These are phyloP conservation scores for Cirrhinus mrigala DNA, from an alignment of 2,797 vertebrate species.

Conservation along the genomic window DNA sequence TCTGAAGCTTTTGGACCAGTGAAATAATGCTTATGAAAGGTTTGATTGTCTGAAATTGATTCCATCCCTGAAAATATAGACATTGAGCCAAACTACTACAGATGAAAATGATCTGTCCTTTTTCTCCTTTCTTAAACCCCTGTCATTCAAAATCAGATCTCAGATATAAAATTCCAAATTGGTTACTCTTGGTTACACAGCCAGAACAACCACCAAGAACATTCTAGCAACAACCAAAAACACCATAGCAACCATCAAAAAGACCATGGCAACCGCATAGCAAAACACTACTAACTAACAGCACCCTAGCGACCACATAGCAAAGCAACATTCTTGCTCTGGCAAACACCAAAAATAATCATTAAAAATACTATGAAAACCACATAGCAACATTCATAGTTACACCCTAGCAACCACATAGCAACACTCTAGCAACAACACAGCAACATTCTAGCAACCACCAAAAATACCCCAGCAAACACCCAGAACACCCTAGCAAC, in stretches of 20 bases:
- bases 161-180: background rate
- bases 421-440: no score
- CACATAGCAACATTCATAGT: no score
- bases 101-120: background rate
- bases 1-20: constrained; percentile 4
- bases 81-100: background rate
- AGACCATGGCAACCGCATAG: no score
- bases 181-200: background rate
- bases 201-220: background rate
- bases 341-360: no score
- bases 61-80: constrained; percentile 18
- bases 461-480: no score
- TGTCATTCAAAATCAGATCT: constrained; percentile 2
- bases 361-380: no score
- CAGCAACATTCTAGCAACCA: no score
- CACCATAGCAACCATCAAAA: no score
- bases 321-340: background rate
- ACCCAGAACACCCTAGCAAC: no score
- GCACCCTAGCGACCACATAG: background rate
- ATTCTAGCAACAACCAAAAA: background rate
- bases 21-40: constrained; percentile 18
- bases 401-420: no score
- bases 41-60: constrained; percentile 23
- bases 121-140: background rate
- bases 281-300: no score